These are phyloP conservation scores for Stomorhina lunata DNA, from an alignment of 2,888 invertebrate genomes.

Conservation along the genomic window DNA sequence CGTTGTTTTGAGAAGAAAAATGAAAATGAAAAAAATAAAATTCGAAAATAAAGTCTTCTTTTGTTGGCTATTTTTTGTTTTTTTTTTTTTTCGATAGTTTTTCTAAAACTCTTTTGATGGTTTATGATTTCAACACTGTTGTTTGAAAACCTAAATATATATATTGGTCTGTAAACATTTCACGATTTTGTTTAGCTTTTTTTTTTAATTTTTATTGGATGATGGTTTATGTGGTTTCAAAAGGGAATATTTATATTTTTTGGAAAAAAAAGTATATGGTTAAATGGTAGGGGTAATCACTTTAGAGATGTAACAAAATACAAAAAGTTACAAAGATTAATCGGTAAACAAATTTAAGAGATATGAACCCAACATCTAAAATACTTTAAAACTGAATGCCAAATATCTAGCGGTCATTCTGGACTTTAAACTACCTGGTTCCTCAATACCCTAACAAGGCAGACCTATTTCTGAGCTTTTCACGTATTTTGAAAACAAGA, in stretches of 20 bases:
- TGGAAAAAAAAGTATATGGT: background rate
- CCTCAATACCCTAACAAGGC: too few species aligned
- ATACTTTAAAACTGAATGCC: too few species aligned
- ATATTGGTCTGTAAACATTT: constrained; percentile 9
- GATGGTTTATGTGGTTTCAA: too few species aligned
- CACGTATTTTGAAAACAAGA: too few species aligned
- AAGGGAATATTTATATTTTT: too few species aligned
- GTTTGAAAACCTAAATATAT: constrained; percentile 5
- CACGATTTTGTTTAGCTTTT: constrained; percentile 41
- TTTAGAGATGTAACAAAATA: background rate
- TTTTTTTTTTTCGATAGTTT: background rate
- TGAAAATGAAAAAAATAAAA: too few species aligned
- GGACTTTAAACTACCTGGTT: too few species aligned
- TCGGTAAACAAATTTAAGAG: too few species aligned
- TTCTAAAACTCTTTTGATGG: background rate
- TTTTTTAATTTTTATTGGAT: background rate
- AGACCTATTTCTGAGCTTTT: too few species aligned
- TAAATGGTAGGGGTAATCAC: background rate
- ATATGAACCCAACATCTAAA: too few species aligned
- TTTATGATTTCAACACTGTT: constrained; percentile 32
- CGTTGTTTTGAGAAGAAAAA: background rate
- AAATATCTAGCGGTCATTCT: too few species aligned
- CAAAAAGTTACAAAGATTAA: background rate
- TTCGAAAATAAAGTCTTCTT: too few species aligned
- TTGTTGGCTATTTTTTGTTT: constrained; percentile 1